Percentiles rank a stretch among this genome's conserved stretches.
These are phyloP conservation scores for Channallabes apus DNA, from an alignment of 2,797 vertebrate genomes.

Conservation along the genomic window DNA sequence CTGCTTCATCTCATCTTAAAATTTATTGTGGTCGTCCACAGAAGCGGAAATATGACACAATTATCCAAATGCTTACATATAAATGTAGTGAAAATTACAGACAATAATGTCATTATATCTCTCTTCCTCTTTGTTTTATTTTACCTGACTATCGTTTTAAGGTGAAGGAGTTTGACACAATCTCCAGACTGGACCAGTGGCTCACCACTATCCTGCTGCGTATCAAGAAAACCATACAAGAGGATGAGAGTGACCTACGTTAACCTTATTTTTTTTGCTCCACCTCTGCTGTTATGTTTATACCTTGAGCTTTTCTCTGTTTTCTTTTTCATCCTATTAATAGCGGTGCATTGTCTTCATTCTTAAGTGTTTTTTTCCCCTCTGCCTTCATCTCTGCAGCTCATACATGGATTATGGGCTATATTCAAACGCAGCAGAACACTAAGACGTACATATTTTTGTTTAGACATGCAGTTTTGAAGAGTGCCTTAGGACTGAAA, in stretches of 20 bases:
- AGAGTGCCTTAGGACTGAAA: conserved; percentile 32
- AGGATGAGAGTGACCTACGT: conserved; percentile 85
- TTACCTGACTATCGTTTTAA: conserved; percentile 35
- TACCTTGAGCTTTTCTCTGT: background rate
- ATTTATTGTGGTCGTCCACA: too few species aligned
- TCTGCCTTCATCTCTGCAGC: background rate
- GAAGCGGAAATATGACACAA: too few species aligned
- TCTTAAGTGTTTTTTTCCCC: background rate
- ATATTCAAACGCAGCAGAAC: conserved; percentile 20
- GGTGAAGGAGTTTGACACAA: conserved; percentile 87
- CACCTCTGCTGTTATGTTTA: background rate
- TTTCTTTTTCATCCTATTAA: background rate
- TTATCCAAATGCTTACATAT: too few species aligned
- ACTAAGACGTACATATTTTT: conserved; percentile 37
- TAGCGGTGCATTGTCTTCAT: background rate
- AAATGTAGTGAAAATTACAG: background rate
- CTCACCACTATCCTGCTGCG: conserved; percentile 92
- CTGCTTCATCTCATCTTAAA: too few species aligned
- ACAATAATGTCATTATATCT: background rate
- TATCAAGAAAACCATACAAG: conserved; percentile 92
- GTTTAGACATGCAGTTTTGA: conserved; percentile 22
- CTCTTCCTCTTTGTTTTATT: background rate
- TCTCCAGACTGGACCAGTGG: conserved; percentile 92
- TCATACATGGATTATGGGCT: conserved; percentile 2
- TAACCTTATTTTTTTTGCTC: conserved; percentile 58